Evolutionary conservation across 1,140 invertebrate species (phyloP).

Genomic region (Rhopalosiphum maidis): DNA sequence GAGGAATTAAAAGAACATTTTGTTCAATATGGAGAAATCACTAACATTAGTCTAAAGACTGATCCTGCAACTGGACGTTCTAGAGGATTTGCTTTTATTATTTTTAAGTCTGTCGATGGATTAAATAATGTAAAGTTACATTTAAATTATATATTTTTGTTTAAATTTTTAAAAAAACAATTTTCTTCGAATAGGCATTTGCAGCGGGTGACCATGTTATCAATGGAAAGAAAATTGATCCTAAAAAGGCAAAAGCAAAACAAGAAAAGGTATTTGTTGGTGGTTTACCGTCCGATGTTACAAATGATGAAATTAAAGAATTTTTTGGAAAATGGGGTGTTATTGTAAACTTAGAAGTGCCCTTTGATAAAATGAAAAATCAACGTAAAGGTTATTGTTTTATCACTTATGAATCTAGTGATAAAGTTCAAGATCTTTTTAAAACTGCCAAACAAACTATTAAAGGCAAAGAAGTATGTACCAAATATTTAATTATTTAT

Average conservation of each 20-base stretch:
- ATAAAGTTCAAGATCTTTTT: conserved; percentile 87
- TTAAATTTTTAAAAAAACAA: conserved; percentile 16
- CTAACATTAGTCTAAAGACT: conserved; percentile 92
- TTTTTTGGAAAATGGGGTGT: conserved; percentile 90
- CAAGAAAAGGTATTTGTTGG: conserved; percentile 97
- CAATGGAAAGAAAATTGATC: conserved; percentile 92
- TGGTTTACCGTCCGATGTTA: conserved; percentile 85
- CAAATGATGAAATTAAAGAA: conserved; percentile 90
- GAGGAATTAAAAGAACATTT: conserved; percentile 93
- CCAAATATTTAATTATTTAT: conserved; percentile 57
- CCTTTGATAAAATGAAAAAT: conserved; percentile 95
- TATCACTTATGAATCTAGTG: conserved; percentile 92
- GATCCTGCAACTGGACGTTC: conserved; percentile 89
- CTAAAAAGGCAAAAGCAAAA: conserved; percentile 91
- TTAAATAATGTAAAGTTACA: conserved; percentile 80
- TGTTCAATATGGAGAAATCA: conserved; percentile 86
- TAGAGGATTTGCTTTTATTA: conserved; percentile 93
- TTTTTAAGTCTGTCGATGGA: conserved; percentile 85
- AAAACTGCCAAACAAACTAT: conserved; percentile 92
- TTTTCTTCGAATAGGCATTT: conserved; percentile 68
- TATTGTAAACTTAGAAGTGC: conserved; percentile 93
- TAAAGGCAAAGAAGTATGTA: conserved; percentile 82
- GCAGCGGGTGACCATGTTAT: conserved; percentile 85
- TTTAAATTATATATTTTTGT: conserved; percentile 41
- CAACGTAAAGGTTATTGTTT: conserved; percentile 95